A percentile compares a stretch with the other conserved stretches of the same genome.
Evolutionary conservation across 2,888 invertebrate species (phyloP).

Genomic region (Diplazon laetatorius): DNA sequence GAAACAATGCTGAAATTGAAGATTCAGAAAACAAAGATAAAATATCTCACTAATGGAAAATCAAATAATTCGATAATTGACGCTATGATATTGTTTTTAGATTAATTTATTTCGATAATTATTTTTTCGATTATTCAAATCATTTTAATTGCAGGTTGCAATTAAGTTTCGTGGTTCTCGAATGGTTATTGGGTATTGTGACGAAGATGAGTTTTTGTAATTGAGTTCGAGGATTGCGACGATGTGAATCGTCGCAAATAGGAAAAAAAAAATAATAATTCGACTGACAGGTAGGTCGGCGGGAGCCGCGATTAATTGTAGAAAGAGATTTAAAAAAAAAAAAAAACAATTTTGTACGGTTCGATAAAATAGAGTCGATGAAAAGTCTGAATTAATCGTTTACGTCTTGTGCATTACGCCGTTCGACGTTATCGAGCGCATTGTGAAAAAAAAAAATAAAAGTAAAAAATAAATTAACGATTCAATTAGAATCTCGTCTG

Average conservation of each 20-base stretch:
- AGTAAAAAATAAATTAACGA: constrained; percentile 19
- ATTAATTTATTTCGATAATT: neutral
- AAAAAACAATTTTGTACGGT: constrained; percentile 63
- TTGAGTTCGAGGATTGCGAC: neutral
- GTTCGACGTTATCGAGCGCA: constrained; percentile 33
- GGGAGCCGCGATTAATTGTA: constrained; percentile 23
- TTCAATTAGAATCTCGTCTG: constrained; percentile 25
- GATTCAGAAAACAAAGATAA: too few relatives aligned
- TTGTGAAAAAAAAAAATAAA: constrained; percentile 1
- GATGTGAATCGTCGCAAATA: neutral
- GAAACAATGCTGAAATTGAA: too few relatives aligned
- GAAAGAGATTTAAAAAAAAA: too few relatives aligned
- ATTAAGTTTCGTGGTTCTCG: too few relatives aligned
- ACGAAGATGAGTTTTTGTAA: neutral
- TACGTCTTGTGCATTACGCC: too few relatives aligned
- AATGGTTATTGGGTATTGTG: too few relatives aligned
- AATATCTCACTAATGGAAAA: neutral
- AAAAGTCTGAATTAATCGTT: constrained; percentile 53
- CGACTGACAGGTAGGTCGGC: constrained; percentile 14
- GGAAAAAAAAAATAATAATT: too few relatives aligned
- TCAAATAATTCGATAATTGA: neutral
- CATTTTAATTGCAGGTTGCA: too few relatives aligned
- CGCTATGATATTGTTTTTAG: neutral
- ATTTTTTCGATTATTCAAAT: neutral
- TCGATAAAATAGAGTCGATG: constrained; percentile 58